These are phyloP conservation scores for Leptogaster cylindrica DNA, from an alignment of 2,888 invertebrate genomes.

Conservation along the genomic window DNA sequence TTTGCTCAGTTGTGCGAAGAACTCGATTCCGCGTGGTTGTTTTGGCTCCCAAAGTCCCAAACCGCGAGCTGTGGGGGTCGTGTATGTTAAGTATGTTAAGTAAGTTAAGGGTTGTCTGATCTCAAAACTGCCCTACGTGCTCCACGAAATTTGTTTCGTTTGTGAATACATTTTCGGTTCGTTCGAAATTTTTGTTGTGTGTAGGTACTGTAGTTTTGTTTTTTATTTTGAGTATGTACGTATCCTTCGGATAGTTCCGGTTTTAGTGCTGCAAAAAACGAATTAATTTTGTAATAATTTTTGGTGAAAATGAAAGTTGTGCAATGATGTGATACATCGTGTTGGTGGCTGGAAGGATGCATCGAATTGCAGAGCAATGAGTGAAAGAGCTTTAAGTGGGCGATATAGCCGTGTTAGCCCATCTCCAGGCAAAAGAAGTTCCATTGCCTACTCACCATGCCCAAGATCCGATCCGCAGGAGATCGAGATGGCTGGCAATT, in stretches of 20 bases:
- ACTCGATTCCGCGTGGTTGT: conserved; percentile 10
- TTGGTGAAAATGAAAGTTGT: not conserved
- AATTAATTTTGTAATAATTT: not conserved
- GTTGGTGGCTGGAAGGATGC: conserved; percentile 25
- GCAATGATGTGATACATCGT: conserved; percentile 14
- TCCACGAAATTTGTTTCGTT: conserved; percentile 11
- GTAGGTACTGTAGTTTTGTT: not conserved
- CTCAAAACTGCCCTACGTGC: not conserved
- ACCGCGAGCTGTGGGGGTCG: not conserved
- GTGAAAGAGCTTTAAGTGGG: conserved; percentile 54
- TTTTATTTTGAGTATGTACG: too few relatives aligned
- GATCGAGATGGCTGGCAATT: conserved; percentile 56
- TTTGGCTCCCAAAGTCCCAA: not conserved
- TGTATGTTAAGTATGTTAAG: conserved; percentile 21
- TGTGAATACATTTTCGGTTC: not conserved
- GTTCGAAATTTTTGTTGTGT: not conserved
- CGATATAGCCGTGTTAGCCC: conserved; percentile 61
- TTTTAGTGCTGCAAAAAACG: too few relatives aligned
- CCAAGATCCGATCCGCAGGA: conserved; percentile 60
- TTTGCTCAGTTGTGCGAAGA: conserved; percentile 11
- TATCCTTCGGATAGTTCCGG: too few relatives aligned
- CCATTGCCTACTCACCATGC: conserved; percentile 61
- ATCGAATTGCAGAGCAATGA: conserved; percentile 50
- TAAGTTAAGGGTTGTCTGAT: conserved; percentile 12
- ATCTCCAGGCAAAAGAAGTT: conserved; percentile 59